These are phyloP conservation scores for Lutraria lutraria DNA, from an alignment of 2,888 invertebrate species.

Conservation along the genomic window DNA sequence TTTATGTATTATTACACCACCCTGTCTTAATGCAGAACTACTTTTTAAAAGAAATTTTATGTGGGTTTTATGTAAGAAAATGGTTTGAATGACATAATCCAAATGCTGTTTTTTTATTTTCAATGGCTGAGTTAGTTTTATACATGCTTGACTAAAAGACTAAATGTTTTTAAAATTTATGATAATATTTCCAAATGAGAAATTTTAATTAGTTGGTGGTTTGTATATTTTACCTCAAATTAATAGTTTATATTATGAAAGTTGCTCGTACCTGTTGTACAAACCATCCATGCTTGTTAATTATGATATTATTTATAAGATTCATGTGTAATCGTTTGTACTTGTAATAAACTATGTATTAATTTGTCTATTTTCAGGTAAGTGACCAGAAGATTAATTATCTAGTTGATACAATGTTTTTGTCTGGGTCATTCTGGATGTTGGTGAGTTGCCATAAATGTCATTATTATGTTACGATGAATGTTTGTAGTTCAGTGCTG, in stretches of 20 bases:
- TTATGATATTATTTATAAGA: neutral
- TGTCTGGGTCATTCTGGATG: neutral
- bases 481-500: neutral
- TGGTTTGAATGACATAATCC: no score
- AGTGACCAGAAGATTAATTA: neutral
- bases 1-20: no score
- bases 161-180: neutral
- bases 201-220: neutral
- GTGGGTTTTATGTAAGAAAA: no score
- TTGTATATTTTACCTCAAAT: neutral
- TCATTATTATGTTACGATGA: neutral
- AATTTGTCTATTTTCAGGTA: conserved; percentile 19
- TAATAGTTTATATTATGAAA: neutral
- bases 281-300: neutral
- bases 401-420: neutral
- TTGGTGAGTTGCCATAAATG: neutral
- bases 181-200: neutral
- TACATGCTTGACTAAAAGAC: neutral
- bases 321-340: neutral
- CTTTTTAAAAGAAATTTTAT: no score
- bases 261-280: no score
- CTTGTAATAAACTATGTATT: neutral
- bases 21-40: no score
- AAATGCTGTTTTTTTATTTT: no score
- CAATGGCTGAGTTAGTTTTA: neutral